Conservation (phyloP, 1,140 invertebrate species). For the Reticulitermes speratus region DNA sequence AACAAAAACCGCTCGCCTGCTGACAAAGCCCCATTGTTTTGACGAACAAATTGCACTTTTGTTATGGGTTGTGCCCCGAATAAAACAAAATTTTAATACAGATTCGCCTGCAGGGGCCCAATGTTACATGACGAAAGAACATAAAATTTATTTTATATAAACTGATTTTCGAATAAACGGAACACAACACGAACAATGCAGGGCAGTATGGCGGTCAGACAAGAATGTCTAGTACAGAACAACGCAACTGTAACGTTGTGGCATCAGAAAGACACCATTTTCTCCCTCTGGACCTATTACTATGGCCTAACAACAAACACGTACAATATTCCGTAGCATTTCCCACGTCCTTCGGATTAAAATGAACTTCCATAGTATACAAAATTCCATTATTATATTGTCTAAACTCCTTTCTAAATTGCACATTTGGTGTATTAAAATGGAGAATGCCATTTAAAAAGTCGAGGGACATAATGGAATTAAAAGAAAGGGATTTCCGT, state of each 20-base stretch:
- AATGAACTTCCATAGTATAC: not conserved
- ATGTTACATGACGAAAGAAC: not conserved
- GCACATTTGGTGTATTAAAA: not conserved
- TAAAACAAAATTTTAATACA: no score
- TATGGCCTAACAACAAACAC: not conserved
- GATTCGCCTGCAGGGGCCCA: not conserved
- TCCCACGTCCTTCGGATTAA: not conserved
- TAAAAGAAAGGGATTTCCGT: not conserved
- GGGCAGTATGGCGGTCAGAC: not conserved
- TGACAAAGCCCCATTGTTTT: no score
- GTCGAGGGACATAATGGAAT: not conserved
- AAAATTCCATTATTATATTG: not conserved
- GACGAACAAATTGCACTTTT: no score
- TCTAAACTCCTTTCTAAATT: not conserved
- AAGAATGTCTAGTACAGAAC: not conserved
- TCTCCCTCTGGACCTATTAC: not conserved
- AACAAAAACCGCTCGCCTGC: no score
- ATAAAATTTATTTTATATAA: not conserved
- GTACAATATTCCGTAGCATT: not conserved
- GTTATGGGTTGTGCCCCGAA: no score
- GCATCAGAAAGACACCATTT: not conserved
- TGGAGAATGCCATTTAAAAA: not conserved
- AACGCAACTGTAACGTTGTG: not conserved
- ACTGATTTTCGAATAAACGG: not conserved
- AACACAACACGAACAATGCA: conserved; percentile 3